These are phyloP conservation scores for Charaxes varanes DNA, from an alignment of 1,140 invertebrate genomes.

Conservation along the genomic window DNA sequence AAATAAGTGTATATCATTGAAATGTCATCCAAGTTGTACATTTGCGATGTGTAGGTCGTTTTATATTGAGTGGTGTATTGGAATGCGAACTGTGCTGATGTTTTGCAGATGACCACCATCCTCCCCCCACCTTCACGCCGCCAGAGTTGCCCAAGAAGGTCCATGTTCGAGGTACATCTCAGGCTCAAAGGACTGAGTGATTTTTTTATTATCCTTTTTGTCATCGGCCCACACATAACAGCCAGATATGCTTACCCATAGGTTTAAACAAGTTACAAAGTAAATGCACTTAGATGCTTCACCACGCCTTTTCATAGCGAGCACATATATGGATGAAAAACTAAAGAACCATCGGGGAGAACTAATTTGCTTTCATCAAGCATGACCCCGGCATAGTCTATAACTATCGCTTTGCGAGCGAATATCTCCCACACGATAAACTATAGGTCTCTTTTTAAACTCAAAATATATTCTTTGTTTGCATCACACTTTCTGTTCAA, in stretches of 20 bases:
- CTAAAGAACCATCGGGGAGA: slow-evolving; percentile 22
- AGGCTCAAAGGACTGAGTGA: slow-evolving; percentile 55
- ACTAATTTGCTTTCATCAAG: slow-evolving; percentile 43
- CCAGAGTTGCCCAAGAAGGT: slow-evolving; percentile 97
- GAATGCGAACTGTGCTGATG: slow-evolving; percentile 80
- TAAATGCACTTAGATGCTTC: slow-evolving; percentile 64
- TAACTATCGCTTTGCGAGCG: slow-evolving; percentile 32
- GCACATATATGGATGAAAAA: slow-evolving; percentile 36
- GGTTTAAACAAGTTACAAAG: slow-evolving; percentile 25
- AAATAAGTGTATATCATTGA: slow-evolving; percentile 20
- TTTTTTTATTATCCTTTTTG: slow-evolving; percentile 53
- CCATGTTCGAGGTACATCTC: slow-evolving; percentile 91
- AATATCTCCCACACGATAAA: slow-evolving; percentile 8
- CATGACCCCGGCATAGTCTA: slow-evolving; percentile 48
- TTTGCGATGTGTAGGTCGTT: slow-evolving; percentile 51
- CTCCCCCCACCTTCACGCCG: slow-evolving; percentile 95
- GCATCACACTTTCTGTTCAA: slow-evolving; percentile 36
- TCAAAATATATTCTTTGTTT: slow-evolving; percentile 26
- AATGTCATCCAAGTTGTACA: slow-evolving; percentile 32
- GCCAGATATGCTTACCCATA: slow-evolving; percentile 58
- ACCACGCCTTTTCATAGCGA: slow-evolving; percentile 67
- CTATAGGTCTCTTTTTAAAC: slow-evolving; percentile 12
- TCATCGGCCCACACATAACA: slow-evolving; percentile 60
- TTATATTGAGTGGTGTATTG: slow-evolving; percentile 68
- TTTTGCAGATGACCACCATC: slow-evolving; percentile 95